phyloP scores from a whole-genome alignment of 2,888 invertebrate genomes.

The Lumbricus terrestris region DNA sequence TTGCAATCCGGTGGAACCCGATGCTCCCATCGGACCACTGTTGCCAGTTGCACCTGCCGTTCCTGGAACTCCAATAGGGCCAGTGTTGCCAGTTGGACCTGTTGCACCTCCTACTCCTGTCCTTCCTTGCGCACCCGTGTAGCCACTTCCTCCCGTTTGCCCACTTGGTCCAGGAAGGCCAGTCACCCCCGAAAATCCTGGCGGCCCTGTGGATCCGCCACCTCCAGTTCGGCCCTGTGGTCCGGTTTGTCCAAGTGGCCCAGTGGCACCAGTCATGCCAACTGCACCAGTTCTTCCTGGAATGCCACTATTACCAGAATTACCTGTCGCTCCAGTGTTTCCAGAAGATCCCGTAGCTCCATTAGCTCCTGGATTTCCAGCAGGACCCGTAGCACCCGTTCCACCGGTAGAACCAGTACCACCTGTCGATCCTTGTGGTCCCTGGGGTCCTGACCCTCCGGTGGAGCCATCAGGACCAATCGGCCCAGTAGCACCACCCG shows the following conservation, averaged over 20 bases:
- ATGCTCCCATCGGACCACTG: conserved; percentile 24
- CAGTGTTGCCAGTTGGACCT: not conserved
- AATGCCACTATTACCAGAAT: conserved; percentile 14
- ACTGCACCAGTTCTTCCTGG: conserved; percentile 15
- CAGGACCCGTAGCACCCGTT: not conserved
- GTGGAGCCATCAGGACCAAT: not conserved
- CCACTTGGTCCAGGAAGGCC: conserved; percentile 4
- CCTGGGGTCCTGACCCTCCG: not conserved
- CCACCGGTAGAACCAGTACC: not conserved
- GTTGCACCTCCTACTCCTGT: conserved; percentile 5
- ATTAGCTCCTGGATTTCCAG: not conserved
- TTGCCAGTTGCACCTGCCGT: conserved; percentile 20
- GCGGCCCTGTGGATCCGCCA: not conserved
- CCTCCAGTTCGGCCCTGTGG: not conserved
- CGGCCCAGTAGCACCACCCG: not conserved
- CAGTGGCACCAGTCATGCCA: conserved; percentile 8
- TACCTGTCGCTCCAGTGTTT: conserved; percentile 24
- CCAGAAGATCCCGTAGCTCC: not conserved
- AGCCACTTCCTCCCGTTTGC: not conserved
- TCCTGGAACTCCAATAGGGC: conserved; percentile 12
- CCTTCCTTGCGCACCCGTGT: not conserved
- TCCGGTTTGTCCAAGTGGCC: conserved; percentile 15
- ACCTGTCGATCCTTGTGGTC: not conserved
- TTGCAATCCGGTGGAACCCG: conserved; percentile 15
- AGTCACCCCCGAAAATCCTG: not conserved